Conservation (phyloP, 2,113 vertebrate species). For the Casuarius casuarius region DNA sequence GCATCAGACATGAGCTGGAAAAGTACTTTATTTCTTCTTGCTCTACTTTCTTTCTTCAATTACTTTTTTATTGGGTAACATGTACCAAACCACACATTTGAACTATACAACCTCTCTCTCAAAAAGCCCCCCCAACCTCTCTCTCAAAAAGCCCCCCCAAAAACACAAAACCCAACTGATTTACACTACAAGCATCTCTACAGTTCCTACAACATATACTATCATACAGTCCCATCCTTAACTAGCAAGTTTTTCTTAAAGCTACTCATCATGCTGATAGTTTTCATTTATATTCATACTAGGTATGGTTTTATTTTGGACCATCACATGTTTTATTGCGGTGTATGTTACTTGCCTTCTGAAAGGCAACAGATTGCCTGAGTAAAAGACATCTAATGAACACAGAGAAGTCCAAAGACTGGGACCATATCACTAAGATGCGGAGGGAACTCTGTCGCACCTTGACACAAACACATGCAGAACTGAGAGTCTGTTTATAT, state of each 20-base stretch:
- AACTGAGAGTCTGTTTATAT: not conserved
- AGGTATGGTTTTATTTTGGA: not conserved
- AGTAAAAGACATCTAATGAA: not conserved
- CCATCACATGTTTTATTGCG: not conserved
- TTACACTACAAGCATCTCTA: not conserved
- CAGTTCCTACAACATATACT: not conserved
- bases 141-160: not conserved
- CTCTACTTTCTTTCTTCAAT: not conserved
- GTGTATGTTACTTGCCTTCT: not conserved
- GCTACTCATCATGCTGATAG: not conserved
- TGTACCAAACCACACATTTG: not conserved
- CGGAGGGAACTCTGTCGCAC: not conserved
- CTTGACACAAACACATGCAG: not conserved
- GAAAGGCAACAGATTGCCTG: not conserved
- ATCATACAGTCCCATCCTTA: not conserved
- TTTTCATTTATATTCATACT: not conserved
- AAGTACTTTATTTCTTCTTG: not conserved
- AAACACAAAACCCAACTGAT: not conserved
- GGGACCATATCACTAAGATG: rapidly evolving
- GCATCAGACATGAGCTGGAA: not conserved
- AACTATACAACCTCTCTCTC: not conserved
- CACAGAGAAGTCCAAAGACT: not conserved
- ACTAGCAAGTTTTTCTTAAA: not conserved
- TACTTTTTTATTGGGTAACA: not conserved
- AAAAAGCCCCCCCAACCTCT: not conserved